Conservation (phyloP, 1,140 invertebrate species). For the Mya arenaria region DNA sequence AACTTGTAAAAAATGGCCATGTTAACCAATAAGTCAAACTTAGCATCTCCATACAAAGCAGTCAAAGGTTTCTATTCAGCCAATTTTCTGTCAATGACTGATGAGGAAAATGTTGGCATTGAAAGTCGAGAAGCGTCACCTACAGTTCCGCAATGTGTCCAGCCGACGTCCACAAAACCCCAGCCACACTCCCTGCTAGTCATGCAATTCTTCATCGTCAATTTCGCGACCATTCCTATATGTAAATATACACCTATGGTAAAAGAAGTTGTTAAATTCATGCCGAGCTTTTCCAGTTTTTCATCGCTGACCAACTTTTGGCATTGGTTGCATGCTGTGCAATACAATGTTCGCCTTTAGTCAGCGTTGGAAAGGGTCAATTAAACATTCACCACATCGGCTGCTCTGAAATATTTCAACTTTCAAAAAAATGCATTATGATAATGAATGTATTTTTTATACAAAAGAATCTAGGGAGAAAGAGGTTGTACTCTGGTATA, state of each 20-base stretch:
- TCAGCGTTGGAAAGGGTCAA: too few relatives aligned
- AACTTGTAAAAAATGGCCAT: too few relatives aligned
- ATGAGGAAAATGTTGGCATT: background rate
- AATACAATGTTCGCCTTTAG: background rate
- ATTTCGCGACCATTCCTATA: conserved; percentile 8
- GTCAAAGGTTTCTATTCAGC: background rate
- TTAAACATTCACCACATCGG: too few relatives aligned
- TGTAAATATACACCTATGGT: conserved; percentile 38
- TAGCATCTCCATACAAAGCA: background rate
- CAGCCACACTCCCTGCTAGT: conserved; percentile 28
- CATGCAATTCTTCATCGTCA: background rate
- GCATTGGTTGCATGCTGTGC: conserved; percentile 29
- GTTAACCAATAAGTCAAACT: too few relatives aligned
- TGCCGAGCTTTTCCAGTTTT: conserved; percentile 15
- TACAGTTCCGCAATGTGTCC: background rate
- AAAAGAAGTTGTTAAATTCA: background rate
- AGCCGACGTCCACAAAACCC: background rate
- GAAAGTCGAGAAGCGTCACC: background rate
- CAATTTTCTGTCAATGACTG: background rate
- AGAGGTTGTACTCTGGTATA: background rate
- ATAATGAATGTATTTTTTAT: conserved; percentile 40
- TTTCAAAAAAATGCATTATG: conserved; percentile 33
- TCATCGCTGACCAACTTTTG: background rate
- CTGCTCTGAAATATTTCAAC: conserved; percentile 33
- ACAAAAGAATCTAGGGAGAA: conserved; percentile 3